Base-by-base conservation (phyloP, 2,797 vertebrate genomes). In the Darevskia mixta region DNA sequence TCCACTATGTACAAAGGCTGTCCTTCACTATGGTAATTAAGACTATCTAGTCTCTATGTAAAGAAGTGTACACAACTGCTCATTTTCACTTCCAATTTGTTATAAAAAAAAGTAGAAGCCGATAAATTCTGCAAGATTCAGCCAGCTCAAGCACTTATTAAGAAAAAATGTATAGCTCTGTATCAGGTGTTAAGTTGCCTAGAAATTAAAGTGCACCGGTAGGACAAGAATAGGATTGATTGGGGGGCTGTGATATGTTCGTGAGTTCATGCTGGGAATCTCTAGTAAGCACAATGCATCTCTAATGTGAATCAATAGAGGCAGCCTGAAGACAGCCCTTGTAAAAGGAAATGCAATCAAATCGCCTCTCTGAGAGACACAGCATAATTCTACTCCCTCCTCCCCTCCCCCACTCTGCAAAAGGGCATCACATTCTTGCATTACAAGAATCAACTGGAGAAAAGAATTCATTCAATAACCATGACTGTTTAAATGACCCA, bases 141-240 rank as follows among this genome's bases (percentile, higher is more conserved):
- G 87, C 72, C 88, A 92, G 80, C 45, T 77, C 77, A 87, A 80
- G 85, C 76, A 69, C 32, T 83, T 79, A 92, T 89, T 86, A 79
- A 66, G n/a, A 89, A 87, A 83, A 75, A 79, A 18, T 13, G 79
- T 66, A 78, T 0, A 1, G 77, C 85, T 89, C 64, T 88, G 83
- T 88, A 35, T 17, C 5, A 92, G 89, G 86, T 90, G 85, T 91
- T 94, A 91, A 90, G 27, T 73, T 88, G 85, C 82, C 85, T 2
- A 89, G 83, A 91, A 92, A 92, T 67, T 87, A 90, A 89, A 93
- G 69, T 0, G 0, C 58, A 90, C 77, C 15, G 73, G 69, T 86
- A 82, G 77, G 88, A 92, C 88, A 95, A 95, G 91, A 96, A 95
- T 93, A 87, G 92, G 88, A 94, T 93, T 95, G 96, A 96, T 96